Percentiles rank a stretch among this genome's conserved stretches.
phyloP scores from a whole-genome alignment of 2,797 vertebrate species.

The Iguana delicatissima region DNA sequence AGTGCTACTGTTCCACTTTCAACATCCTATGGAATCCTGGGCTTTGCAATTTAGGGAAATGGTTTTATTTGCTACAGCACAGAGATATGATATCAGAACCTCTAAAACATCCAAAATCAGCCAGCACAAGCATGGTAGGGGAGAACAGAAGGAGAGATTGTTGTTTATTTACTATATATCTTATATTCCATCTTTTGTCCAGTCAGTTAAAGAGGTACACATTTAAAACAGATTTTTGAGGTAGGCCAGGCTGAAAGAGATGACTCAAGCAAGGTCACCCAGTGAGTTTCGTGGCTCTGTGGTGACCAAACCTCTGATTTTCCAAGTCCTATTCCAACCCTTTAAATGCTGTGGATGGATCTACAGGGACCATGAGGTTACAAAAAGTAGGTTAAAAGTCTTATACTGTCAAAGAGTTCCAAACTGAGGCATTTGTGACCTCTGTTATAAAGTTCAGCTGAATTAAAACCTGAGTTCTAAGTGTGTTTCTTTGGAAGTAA shows the following conservation, averaged over 20 bases:
- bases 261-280: not conserved
- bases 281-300: no score
- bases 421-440: not conserved
- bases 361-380: not conserved
- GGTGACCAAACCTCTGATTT: not conserved
- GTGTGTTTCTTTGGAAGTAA: not conserved
- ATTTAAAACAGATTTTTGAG: not conserved
- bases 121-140: not conserved
- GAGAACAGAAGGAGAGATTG: not conserved
- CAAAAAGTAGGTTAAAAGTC: not conserved
- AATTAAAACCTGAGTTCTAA: conserved; percentile 19
- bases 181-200: not conserved
- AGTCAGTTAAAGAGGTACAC: not conserved
- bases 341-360: not conserved
- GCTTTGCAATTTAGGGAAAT: no score
- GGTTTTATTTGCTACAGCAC: no score
- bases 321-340: not conserved
- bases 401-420: conserved; percentile 38
- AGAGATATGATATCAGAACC: not conserved
- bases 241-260: not conserved
- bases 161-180: not conserved
- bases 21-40: no score
- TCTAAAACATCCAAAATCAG: not conserved
- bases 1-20: no score
- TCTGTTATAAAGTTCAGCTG: conserved; percentile 26